Evolutionary conservation across 2,113 vertebrate genomes (phyloP).

Genomic region (Pteropus alecto): DNA sequence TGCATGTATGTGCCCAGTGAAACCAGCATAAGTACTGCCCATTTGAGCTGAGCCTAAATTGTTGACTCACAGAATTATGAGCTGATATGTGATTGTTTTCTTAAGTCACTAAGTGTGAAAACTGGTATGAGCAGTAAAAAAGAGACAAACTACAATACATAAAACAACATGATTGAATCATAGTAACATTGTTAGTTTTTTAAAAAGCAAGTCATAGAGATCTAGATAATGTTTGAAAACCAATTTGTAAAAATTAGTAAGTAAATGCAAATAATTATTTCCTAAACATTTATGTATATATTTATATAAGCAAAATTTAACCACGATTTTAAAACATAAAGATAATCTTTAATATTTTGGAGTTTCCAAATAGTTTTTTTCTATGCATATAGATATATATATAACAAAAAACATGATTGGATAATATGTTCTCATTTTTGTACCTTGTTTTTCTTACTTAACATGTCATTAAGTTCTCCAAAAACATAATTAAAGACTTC

Average conservation of each 20-base stretch:
- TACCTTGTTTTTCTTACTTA: neutral
- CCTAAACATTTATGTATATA: neutral
- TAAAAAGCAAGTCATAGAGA: neutral
- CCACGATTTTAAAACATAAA: neutral
- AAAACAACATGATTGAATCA: neutral
- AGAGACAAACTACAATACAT: neutral
- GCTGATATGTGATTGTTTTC: neutral
- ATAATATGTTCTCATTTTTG: neutral
- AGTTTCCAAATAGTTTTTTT: neutral
- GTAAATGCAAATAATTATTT: neutral
- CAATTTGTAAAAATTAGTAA: neutral
- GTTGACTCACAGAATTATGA: neutral
- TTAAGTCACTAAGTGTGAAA: neutral
- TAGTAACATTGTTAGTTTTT: neutral
- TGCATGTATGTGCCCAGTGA: neutral
- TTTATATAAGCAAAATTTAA: neutral
- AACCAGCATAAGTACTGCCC: accelerated
- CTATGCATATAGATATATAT: neutral
- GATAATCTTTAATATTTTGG: neutral
- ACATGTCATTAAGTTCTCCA: neutral
- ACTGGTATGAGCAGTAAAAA: neutral
- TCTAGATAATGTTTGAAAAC: neutral
- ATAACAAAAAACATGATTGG: neutral
- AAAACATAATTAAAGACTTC: neutral
- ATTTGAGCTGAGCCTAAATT: neutral